A percentile compares a stretch with the other conserved stretches of the same genome.
These are phyloP conservation scores for Nibea albiflora DNA, from an alignment of 2,113 vertebrate genomes.

Conservation along the genomic window DNA sequence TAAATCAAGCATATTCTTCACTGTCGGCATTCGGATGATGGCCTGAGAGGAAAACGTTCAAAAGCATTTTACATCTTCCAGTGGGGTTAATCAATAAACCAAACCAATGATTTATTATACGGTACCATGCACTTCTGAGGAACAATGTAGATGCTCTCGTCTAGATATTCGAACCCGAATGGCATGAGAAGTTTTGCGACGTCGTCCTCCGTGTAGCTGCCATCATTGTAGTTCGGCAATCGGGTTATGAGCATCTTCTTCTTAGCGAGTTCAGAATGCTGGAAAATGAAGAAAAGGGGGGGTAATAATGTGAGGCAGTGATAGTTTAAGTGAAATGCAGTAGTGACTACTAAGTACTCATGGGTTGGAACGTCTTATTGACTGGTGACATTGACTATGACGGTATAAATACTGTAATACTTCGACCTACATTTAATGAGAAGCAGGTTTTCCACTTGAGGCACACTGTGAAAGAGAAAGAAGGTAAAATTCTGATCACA, in stretches of 20 bases:
- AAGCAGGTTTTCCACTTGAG: not conserved
- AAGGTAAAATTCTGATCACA: accelerated
- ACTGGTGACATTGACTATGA: no score
- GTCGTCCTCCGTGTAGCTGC: constrained; percentile 54
- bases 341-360: no score
- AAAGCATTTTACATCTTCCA: not conserved
- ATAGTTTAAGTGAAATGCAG: not conserved
- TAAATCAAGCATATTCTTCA: accelerated
- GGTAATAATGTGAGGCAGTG: not conserved
- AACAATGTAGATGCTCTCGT: constrained; percentile 9
- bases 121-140: constrained; percentile 39
- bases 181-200: not conserved
- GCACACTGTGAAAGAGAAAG: constrained; percentile 20
- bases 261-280: accelerated
- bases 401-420: no score
- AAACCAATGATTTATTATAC: not conserved
- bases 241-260: constrained; percentile 7
- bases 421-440: constrained; percentile 22
- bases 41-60: constrained; percentile 50
- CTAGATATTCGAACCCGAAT: not conserved
- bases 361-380: no score
- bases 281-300: not conserved
- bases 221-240: not conserved
- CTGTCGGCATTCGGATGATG: constrained; percentile 18
- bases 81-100: not conserved